Conservation (phyloP, 2,888 invertebrate species). For the Falcaria lacertinaria region DNA sequence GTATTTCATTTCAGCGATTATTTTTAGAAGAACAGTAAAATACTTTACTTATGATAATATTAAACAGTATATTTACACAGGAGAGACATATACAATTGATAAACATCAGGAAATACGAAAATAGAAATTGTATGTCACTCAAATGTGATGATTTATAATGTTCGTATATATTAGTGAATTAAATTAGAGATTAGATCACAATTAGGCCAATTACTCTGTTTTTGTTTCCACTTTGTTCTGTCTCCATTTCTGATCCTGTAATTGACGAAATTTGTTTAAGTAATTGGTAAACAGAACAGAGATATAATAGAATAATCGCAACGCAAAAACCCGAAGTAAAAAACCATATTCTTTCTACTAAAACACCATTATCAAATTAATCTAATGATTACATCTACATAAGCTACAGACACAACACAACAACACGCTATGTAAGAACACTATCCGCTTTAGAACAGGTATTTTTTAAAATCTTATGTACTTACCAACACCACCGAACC, state of each 20-base stretch:
- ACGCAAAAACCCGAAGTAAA: no score
- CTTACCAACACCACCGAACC: not conserved
- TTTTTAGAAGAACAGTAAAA: no score
- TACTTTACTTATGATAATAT: not conserved
- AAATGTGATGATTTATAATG: constrained; percentile 22
- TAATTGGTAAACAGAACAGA: no score
- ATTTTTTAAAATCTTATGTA: no score
- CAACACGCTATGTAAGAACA: no score
- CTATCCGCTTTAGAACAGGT: no score
- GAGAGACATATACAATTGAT: constrained; percentile 6
- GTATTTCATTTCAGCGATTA: no score
- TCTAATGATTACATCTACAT: no score
- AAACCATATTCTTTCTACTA: not conserved
- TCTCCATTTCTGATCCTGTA: constrained; percentile 76
- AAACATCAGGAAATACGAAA: constrained; percentile 34
- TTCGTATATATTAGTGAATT: constrained; percentile 12
- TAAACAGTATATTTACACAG: not conserved
- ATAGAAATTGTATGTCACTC: constrained; percentile 41
- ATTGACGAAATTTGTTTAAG: constrained; percentile 37
- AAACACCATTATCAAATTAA: not conserved
- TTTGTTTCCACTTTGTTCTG: constrained; percentile 68
- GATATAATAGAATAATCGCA: no score
- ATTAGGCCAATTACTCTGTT: constrained; percentile 40
- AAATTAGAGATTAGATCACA: constrained; percentile 8
- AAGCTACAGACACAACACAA: no score